Evolutionary conservation across 2,113 vertebrate genomes (phyloP).

Genomic region (Sturnira hondurensis): DNA sequence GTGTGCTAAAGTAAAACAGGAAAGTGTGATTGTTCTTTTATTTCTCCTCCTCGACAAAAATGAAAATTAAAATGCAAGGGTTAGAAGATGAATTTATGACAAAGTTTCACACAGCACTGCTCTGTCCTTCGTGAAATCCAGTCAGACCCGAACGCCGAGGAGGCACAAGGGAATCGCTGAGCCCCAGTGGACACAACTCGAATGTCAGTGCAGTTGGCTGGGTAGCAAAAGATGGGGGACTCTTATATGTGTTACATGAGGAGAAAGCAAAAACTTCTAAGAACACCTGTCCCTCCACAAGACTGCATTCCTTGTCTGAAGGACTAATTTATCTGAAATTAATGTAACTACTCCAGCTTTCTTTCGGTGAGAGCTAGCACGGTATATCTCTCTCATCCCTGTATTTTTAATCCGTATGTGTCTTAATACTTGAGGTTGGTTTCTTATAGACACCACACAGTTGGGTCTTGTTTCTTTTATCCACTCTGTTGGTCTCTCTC

Average conservation of each 20-base stretch:
- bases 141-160: background rate
- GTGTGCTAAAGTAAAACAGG: background rate
- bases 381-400: background rate
- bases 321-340: background rate
- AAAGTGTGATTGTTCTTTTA: background rate
- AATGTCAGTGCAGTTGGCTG: background rate
- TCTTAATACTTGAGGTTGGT: background rate
- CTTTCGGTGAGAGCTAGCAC: background rate
- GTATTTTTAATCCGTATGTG: background rate
- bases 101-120: background rate
- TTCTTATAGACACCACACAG: background rate
- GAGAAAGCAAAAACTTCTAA: background rate
- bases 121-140: background rate
- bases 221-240: background rate
- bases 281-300: background rate
- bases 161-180: accelerated
- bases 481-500: background rate
- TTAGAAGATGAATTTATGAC: background rate
- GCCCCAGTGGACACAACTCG: background rate
- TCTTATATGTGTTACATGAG: background rate
- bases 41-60: background rate
- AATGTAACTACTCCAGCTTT: background rate
- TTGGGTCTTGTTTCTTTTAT: background rate
- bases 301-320: background rate
- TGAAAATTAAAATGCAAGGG: background rate